Conservation (phyloP, 2,113 vertebrate species). For the Formicarius rufipectus region DNA sequence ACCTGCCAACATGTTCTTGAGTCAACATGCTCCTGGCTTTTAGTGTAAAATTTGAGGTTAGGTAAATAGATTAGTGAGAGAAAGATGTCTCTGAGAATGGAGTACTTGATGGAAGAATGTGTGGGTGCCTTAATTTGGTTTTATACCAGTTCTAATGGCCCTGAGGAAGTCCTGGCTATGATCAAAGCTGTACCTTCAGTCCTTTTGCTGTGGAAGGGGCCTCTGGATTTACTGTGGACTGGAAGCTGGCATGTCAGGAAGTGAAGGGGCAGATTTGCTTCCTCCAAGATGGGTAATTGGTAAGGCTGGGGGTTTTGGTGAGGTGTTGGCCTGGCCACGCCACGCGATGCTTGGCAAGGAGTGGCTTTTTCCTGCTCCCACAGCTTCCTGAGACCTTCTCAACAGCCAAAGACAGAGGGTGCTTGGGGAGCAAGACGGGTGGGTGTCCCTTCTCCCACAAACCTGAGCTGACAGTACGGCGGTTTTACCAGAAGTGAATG, state of each 20-base stretch:
- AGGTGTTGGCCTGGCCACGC: accelerated
- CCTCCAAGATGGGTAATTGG: background rate
- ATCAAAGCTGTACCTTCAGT: background rate
- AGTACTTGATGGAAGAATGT: background rate
- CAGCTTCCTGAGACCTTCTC: background rate
- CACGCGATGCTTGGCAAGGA: accelerated
- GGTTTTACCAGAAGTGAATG: background rate
- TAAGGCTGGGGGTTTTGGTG: background rate
- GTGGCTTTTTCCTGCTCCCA: background rate
- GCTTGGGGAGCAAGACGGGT: too few species aligned
- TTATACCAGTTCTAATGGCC: background rate
- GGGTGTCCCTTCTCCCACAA: accelerated
- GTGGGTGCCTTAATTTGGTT: background rate
- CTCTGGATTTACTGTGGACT: background rate
- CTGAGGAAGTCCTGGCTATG: background rate
- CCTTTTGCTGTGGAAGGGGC: background rate
- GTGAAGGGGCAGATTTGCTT: background rate
- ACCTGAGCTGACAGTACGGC: accelerated
- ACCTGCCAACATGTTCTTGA: background rate
- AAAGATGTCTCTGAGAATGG: background rate
- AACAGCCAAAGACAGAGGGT: background rate
- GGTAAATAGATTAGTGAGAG: background rate
- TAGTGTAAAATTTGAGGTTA: background rate
- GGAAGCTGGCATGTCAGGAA: background rate
- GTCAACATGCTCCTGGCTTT: slow-evolving; percentile 16